A percentile compares a stretch with the other conserved stretches of the same genome.
Evolutionary conservation across 2,797 vertebrate species (phyloP).

Genomic region (Mallotus villosus): DNA sequence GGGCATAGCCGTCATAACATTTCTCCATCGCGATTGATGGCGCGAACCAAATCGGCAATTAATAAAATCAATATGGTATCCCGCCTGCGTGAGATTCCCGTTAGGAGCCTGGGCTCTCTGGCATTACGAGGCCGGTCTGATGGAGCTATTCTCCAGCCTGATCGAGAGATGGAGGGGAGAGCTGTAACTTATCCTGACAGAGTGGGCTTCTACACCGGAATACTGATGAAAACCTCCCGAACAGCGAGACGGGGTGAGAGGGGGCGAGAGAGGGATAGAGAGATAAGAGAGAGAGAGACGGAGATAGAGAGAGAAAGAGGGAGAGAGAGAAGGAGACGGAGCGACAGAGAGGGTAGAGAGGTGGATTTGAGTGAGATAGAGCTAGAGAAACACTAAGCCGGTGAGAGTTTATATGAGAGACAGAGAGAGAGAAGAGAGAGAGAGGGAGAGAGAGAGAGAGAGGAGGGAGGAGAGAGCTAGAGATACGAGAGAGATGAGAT

Average conservation of each 20-base stretch:
- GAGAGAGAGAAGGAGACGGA: background rate
- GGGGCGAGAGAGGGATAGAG: background rate
- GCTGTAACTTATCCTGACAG: conserved; percentile 40
- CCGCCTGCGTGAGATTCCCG: conserved; percentile 16
- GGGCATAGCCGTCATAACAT: background rate
- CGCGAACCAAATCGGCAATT: conserved; percentile 61
- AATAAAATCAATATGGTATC: conserved; percentile 68
- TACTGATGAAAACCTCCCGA: background rate
- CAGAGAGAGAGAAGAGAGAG: conserved; percentile 24
- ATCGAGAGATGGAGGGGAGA: conserved; percentile 40
- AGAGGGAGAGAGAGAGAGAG: conserved; percentile 7
- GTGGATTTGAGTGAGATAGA: conserved; percentile 19
- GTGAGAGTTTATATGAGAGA: background rate
- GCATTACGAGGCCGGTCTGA: conserved; percentile 49
- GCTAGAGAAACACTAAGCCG: background rate
- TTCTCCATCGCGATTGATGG: conserved; percentile 51
- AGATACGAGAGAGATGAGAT: conserved; percentile 29
- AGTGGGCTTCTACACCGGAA: background rate
- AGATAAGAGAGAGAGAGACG: background rate
- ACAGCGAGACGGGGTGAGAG: conserved; percentile 16
- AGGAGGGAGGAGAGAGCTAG: conserved; percentile 25
- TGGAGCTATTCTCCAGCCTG: conserved; percentile 35
- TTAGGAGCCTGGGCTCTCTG: conserved; percentile 1
- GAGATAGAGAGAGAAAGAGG: background rate
- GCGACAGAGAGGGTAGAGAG: background rate